Percentiles rank a stretch among this genome's conserved stretches.
These are phyloP conservation scores for Panzeria rudis DNA, from an alignment of 2,888 invertebrate species.

Conservation along the genomic window DNA sequence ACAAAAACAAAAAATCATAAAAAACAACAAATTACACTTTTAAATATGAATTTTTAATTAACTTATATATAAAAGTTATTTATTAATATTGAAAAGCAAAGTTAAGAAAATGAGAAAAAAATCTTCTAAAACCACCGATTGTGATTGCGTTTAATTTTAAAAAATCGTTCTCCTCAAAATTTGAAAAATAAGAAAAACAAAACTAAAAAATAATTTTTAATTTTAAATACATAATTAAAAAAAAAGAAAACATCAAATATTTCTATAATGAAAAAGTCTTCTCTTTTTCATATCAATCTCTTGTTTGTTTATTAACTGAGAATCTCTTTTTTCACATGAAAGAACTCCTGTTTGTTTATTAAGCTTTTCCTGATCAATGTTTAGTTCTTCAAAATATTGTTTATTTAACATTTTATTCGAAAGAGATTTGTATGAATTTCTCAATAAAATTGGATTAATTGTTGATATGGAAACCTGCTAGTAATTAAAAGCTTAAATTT, in stretches of 20 bases:
- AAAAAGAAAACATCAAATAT: not conserved
- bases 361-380: not conserved
- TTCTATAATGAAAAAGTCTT: not conserved
- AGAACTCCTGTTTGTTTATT: not conserved
- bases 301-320: not conserved
- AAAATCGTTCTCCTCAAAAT: slow-evolving; percentile 72
- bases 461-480: slow-evolving; percentile 19
- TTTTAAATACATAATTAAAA: slow-evolving; percentile 2
- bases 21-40: slow-evolving; percentile 45
- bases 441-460: not conserved
- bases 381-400: not conserved
- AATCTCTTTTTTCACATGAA: not conserved
- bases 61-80: slow-evolving; percentile 62
- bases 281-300: not conserved
- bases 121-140: slow-evolving; percentile 83
- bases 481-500: not conserved
- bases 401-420: slow-evolving; percentile 12
- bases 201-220: not conserved
- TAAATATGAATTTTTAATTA: slow-evolving; percentile 67
- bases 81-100: slow-evolving; percentile 71
- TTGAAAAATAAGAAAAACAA: slow-evolving; percentile 52
- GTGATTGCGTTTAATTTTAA: slow-evolving; percentile 83
- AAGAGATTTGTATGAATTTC: not conserved
- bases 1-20: slow-evolving; percentile 70
- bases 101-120: slow-evolving; percentile 74